Conservation (phyloP, 1,140 invertebrate species). For the Lordiphosa clarofinis region DNA sequence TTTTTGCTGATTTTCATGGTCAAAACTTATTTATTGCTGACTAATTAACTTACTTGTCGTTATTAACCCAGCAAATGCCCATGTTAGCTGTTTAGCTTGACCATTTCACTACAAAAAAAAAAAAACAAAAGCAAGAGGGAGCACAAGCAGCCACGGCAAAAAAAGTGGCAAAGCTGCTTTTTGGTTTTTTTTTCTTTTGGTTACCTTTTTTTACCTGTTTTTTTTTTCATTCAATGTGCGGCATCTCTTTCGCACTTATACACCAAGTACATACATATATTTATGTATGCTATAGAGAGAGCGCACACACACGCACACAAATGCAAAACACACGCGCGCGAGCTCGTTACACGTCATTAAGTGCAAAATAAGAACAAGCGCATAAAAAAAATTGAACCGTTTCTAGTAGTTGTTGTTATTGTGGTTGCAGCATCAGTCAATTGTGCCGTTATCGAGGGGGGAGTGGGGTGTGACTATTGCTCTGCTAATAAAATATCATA, state of each 20-base stretch:
- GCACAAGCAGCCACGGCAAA: conserved; percentile 16
- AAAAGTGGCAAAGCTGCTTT: conserved; percentile 70
- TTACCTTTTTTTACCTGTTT: conserved; percentile 70
- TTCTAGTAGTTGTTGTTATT: conserved; percentile 25
- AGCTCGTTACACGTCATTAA: conserved; percentile 70
- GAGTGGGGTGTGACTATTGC: too few species aligned
- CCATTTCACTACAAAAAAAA: conserved; percentile 33
- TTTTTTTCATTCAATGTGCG: conserved; percentile 29
- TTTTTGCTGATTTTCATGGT: conserved; percentile 45
- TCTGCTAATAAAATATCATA: too few species aligned
- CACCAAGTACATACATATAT: conserved; percentile 25
- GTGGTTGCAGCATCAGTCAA: conserved; percentile 32
- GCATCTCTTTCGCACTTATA: conserved; percentile 50
- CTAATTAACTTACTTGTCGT: conserved; percentile 30
- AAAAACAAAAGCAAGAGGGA: conserved; percentile 22
- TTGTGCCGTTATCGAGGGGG: conserved; percentile 23
- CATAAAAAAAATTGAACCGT: conserved; percentile 48
- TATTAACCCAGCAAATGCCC: conserved; percentile 11
- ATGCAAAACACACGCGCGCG: conserved; percentile 53
- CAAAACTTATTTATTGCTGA: conserved; percentile 38
- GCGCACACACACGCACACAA: conserved; percentile 6
- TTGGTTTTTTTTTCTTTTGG: conserved; percentile 60
- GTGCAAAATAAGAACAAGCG: conserved; percentile 70
- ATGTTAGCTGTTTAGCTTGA: conserved; percentile 21
- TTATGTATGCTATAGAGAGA: conserved; percentile 16